A percentile compares a stretch with the other conserved stretches of the same genome.
These are phyloP conservation scores for Ennomos quercinarius DNA, from an alignment of 2,888 invertebrate species.

Conservation along the genomic window DNA sequence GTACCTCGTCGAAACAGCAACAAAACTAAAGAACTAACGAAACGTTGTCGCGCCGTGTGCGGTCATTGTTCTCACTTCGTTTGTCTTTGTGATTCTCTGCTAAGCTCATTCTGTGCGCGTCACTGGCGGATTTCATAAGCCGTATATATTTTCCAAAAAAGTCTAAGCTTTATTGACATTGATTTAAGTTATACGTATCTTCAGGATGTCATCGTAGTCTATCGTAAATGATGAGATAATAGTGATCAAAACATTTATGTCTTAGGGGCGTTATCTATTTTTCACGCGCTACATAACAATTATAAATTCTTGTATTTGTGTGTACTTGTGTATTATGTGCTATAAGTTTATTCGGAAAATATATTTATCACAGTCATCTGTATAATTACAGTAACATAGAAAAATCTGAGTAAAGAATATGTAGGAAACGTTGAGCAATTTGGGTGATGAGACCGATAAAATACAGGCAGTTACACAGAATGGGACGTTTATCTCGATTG, in stretches of 20 bases:
- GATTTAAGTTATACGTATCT: neutral
- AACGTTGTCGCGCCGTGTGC: constrained; percentile 45
- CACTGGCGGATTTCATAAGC: constrained; percentile 41
- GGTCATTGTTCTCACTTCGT: constrained; percentile 56
- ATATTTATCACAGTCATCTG: too few species aligned
- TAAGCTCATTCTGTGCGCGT: constrained; percentile 50
- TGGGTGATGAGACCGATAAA: constrained; percentile 37
- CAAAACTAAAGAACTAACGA: constrained; percentile 46
- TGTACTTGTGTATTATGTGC: too few species aligned
- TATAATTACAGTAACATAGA: neutral
- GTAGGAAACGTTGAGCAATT: constrained; percentile 33
- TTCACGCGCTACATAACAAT: too few species aligned
- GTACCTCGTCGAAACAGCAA: constrained; percentile 34
- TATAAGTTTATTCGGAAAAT: too few species aligned
- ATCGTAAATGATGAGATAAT: too few species aligned
- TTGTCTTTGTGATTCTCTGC: constrained; percentile 60
- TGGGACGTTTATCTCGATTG: constrained; percentile 27
- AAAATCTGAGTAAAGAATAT: constrained; percentile 16
- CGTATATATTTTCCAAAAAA: constrained; percentile 29
- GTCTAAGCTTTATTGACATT: neutral
- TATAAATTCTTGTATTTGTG: too few species aligned
- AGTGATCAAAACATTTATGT: too few species aligned
- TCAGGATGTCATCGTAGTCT: neutral
- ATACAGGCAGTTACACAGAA: constrained; percentile 34
- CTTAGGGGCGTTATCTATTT: too few species aligned